Conservation (phyloP, 2,888 invertebrate species). For the Electrophaes corylata region DNA sequence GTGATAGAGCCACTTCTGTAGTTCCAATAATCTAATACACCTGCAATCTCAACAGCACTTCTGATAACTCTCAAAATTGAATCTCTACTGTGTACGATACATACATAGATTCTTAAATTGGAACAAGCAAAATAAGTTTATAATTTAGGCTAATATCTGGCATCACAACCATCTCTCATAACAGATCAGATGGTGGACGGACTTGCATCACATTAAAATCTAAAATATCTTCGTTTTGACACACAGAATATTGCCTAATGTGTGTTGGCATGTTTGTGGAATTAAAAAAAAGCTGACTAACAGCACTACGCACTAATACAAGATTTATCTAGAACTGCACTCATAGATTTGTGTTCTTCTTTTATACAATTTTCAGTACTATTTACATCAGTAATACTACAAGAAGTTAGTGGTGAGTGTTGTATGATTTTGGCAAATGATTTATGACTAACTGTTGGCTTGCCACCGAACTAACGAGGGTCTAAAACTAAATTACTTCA, state of each 20-base stretch:
- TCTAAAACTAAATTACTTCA: conserved; percentile 28
- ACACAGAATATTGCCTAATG: conserved; percentile 66
- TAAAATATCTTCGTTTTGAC: conserved; percentile 80
- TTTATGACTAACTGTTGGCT: conserved; percentile 70
- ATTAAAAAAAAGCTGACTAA: conserved; percentile 71
- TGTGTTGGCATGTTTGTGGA: conserved; percentile 77
- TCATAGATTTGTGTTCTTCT: conserved; percentile 75
- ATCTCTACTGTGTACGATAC: conserved; percentile 74
- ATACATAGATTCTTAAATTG: conserved; percentile 57
- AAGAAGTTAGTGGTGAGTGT: conserved; percentile 82
- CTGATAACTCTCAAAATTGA: conserved; percentile 53
- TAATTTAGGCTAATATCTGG: conserved; percentile 47
- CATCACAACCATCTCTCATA: conserved; percentile 54
- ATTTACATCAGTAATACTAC: conserved; percentile 76
- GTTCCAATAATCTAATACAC: conserved; percentile 57
- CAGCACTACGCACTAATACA: conserved; percentile 77
- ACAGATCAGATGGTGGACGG: conserved; percentile 57
- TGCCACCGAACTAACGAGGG: conserved; percentile 54
- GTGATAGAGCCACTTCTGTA: conserved; percentile 65
- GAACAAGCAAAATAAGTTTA: conserved; percentile 42
- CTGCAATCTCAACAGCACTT: conserved; percentile 60
- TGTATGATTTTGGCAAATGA: conserved; percentile 75
- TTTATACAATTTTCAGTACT: conserved; percentile 74
- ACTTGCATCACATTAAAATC: conserved; percentile 53
- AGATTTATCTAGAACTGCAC: conserved; percentile 69